These are phyloP conservation scores for Bruchidius siliquastri DNA, from an alignment of 2,888 invertebrate genomes.

Conservation along the genomic window DNA sequence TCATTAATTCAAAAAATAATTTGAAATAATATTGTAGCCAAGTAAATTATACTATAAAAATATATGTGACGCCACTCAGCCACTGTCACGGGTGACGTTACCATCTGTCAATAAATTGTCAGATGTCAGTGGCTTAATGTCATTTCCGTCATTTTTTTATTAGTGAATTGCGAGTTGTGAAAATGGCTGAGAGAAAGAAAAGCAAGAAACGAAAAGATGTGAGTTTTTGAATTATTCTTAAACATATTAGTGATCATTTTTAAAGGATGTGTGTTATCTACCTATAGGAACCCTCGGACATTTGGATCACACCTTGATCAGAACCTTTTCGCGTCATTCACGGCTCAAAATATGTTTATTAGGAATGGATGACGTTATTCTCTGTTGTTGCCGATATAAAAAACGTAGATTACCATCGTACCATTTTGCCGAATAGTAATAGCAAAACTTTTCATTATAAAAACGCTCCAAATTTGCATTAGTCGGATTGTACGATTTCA, in stretches of 20 bases:
- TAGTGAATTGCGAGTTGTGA: background rate
- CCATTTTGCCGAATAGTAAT: background rate
- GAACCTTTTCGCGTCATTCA: background rate
- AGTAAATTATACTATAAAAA: too few species aligned
- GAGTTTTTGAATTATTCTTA: conserved; percentile 31
- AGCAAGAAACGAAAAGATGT: conserved; percentile 62
- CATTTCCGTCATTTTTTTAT: background rate
- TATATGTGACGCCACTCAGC: too few species aligned
- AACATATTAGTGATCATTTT: background rate
- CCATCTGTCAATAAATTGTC: too few species aligned
- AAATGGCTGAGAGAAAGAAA: conserved; percentile 61
- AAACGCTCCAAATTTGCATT: background rate
- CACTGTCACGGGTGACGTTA: too few species aligned
- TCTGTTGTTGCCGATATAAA: background rate
- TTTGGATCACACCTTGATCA: background rate
- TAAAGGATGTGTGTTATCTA: background rate
- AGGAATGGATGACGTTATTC: background rate
- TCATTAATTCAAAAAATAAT: too few species aligned
- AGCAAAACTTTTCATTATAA: background rate
- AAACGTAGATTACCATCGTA: background rate
- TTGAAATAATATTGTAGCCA: too few species aligned
- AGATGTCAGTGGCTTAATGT: background rate
- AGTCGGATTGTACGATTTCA: background rate
- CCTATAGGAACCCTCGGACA: background rate
- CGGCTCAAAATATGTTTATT: background rate